Evolutionary conservation across 2,797 vertebrate species (phyloP).

Genomic region (Enteromius fasciolatus): DNA sequence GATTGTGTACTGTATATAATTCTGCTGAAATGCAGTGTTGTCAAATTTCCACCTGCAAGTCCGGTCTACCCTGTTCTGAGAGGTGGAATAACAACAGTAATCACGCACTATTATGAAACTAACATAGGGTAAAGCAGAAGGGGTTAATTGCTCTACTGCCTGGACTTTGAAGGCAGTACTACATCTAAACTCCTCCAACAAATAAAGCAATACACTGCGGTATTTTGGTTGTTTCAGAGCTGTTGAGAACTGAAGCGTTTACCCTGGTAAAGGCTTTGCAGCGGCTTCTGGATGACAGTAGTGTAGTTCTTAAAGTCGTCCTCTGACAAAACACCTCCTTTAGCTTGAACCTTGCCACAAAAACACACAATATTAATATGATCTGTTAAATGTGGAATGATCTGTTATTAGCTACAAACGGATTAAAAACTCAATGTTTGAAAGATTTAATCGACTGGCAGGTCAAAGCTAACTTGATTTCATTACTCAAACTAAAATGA

Average conservation of each 20-base stretch:
- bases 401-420: no score
- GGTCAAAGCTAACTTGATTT: background rate
- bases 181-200: background rate
- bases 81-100: background rate
- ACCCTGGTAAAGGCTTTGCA: conserved; percentile 90
- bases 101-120: no score
- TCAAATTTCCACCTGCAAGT: background rate
- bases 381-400: background rate
- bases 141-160: background rate
- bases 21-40: background rate
- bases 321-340: conserved; percentile 87
- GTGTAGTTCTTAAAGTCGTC: conserved; percentile 95
- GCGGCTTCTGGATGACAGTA: conserved; percentile 82
- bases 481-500: background rate
- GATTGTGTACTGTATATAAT: background rate
- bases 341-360: conserved; percentile 78
- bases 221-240: no score
- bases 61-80: background rate
- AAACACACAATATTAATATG: background rate
- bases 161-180: background rate
- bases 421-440: background rate
- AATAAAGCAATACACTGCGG: background rate
- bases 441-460: background rate
- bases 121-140: background rate
- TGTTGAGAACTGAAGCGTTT: conserved; percentile 45